Conservation (phyloP, 2,797 vertebrate genomes). For the Sternotherus odoratus region DNA sequence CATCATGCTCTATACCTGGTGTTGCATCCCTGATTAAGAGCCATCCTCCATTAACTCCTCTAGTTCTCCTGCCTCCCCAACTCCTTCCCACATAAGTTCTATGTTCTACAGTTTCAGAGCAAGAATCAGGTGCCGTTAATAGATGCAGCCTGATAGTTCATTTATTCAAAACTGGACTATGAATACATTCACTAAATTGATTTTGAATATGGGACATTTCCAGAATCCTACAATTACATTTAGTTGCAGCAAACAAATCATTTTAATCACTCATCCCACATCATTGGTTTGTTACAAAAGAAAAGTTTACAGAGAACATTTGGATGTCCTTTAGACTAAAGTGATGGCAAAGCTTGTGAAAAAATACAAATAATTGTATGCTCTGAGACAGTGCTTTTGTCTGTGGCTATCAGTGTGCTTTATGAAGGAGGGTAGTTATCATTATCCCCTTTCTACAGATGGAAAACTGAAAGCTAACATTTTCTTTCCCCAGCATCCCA, state of each 20-base stretch:
- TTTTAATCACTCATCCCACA: fast-evolving
- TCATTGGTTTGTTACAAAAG: not conserved
- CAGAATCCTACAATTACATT: not conserved
- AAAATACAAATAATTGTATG: not conserved
- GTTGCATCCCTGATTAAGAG: no score
- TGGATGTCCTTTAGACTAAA: not conserved
- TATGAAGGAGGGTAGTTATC: not conserved
- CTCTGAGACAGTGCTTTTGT: not conserved
- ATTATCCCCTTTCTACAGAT: not conserved
- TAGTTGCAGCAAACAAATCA: not conserved
- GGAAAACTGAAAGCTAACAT: not conserved
- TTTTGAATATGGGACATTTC: not conserved
- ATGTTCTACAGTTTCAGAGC: not conserved
- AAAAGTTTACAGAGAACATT: not conserved
- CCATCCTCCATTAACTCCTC: no score
- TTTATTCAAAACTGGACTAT: not conserved
- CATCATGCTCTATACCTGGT: no score
- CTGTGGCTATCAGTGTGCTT: not conserved
- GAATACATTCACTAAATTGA: not conserved
- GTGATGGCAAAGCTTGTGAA: not conserved
- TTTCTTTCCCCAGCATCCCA: not conserved
- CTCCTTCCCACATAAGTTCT: not conserved
- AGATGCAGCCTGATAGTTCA: not conserved
- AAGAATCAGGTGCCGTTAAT: not conserved
- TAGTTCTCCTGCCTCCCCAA: no score